Base-by-base conservation (phyloP, 1,140 invertebrate species). In the Conus ventricosus region DNA sequence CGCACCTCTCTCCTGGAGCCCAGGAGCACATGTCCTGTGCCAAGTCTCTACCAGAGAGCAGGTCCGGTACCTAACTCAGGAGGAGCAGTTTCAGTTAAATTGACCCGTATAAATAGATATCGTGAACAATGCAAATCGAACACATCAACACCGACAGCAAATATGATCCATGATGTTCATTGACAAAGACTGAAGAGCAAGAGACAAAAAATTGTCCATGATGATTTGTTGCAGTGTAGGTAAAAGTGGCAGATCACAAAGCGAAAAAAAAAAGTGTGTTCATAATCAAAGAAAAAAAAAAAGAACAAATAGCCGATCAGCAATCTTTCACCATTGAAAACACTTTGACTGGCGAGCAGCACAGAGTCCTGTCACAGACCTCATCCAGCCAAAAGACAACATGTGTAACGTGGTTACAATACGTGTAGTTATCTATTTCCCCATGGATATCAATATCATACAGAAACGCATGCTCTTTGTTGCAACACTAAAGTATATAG, bases 101-200 rank as follows among this genome's bases (percentile, higher is more conserved):
- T 71, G 67, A 71, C 67, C 67, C 67, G 67, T 71, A 71, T 71
- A 71, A 71, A n/a, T 71, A 71, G 67, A 71, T 71, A 71, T 71
- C 67, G 20, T 13, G 67, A 71, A 71, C 17, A 71, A 71, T 71
- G 67, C 67, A 71, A 11, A n/a, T 71, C 11, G 20, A 23, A 71
- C 17, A 71, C 20, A n/a, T 20, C 20, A 23, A 71, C 23, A n/a
- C 11, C 15, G 23, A 71, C 20, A 71, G 20, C 20, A 71, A 71
- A 20, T n/a, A 71, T 71, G 6, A 71, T 20, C 13, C 11, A 0
- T 71, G 67, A 71, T 71, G 17, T 20, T 71, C 67, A 71, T 71
- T 23, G 67, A 71, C 67, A 23, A 71, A n/a, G 23, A 71, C 67
- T 4, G 20, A n/a, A 71, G 67, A 71, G 23, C 17, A 71, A 39